Evolutionary conservation across 2,797 vertebrate genomes (phyloP), one percentile per base, ranked within the genome.

Genomic region (Gastrophryne carolinensis): DNA sequence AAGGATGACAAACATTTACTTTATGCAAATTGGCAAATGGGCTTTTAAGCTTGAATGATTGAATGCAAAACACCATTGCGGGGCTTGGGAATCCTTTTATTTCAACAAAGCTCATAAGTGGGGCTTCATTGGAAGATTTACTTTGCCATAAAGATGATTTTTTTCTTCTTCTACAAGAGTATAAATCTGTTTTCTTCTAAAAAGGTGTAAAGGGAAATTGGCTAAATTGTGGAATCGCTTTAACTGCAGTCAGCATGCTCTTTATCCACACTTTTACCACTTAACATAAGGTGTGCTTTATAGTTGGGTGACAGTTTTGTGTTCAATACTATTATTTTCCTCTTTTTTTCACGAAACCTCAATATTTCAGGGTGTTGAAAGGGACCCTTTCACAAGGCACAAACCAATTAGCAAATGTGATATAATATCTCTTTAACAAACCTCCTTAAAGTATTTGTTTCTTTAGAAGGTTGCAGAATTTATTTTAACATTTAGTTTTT

Each of bases 1-100:
- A 26, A 76, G 63, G 19, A 37, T 73, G 49, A 47, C 24, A 76
- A 62, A 80, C 78, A 82, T 84, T 85, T 83, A 63, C 37, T 60
- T 79, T 84, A 84, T 2, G 41, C 72, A 76, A 50, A 75, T 72
- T 66, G 71, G 58, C 82, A 83, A 84, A 83, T 83, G 80, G 81
- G 75, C 73, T 84, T 34, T 66, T 82, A 78, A 80, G 0, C 1
- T 49, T 76, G 77, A 7, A 32, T 80, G 81, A 74, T 13, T 77
- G 56, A 56, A 53, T 79, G 62, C 61, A 71, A 61, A 50, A 44
- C 58, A 35, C 15, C 39, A 49, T 57, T 19, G 6, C 27, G 11
- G 49, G 7, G 47, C 57, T 53, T 47, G n/a, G 29, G 49, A 70
- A 63, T 56, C 63, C 73, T 62, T 63, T 71, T 71, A 54, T 47